phyloP scores from a whole-genome alignment of 2,797 vertebrate species.

The Oryzias dopingdopingensis region DNA sequence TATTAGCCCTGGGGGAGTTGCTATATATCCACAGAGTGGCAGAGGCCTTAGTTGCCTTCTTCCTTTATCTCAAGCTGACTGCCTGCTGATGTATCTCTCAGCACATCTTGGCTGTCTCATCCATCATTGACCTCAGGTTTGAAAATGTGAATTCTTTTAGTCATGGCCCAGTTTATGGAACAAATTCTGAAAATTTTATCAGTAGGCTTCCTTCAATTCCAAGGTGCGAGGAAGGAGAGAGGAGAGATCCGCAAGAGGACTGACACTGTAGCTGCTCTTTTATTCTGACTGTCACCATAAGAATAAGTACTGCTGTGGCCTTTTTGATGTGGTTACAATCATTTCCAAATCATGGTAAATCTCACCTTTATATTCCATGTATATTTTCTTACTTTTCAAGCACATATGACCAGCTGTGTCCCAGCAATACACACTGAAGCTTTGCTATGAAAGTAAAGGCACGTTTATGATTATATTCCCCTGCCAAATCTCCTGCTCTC shows the following conservation, averaged over 20 bases:
- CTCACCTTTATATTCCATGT: conserved; percentile 23
- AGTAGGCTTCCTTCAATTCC: conserved; percentile 55
- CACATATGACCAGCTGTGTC: conserved; percentile 59
- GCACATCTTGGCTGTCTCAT: conserved; percentile 81
- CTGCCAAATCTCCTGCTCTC: conserved; percentile 60
- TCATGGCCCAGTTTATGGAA: conserved; percentile 35
- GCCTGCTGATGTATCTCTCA: conserved; percentile 79
- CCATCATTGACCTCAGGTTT: conserved; percentile 76
- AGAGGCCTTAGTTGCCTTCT: conserved; percentile 51
- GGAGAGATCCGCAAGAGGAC: conserved; percentile 1
- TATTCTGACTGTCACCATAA: conserved; percentile 16
- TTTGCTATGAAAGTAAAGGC: conserved; percentile 65
- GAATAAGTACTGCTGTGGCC: conserved; percentile 16
- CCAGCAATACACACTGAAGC: conserved; percentile 50
- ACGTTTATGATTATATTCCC: conserved; percentile 62
- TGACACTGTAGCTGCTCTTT: conserved; percentile 1
- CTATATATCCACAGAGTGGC: conserved; percentile 56
- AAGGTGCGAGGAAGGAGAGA: conserved; percentile 19
- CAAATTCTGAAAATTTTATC: conserved; percentile 22
- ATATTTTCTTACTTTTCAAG: conserved; percentile 55
- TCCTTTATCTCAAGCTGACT: conserved; percentile 75
- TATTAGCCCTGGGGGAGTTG: conserved; percentile 69
- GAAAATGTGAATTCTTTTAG: conserved; percentile 71
- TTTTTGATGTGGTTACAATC: conserved; percentile 8
- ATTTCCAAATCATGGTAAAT: conserved; percentile 9